phyloP scores from a whole-genome alignment of 2,797 vertebrate genomes.

The Oreortyx pictus region DNA sequence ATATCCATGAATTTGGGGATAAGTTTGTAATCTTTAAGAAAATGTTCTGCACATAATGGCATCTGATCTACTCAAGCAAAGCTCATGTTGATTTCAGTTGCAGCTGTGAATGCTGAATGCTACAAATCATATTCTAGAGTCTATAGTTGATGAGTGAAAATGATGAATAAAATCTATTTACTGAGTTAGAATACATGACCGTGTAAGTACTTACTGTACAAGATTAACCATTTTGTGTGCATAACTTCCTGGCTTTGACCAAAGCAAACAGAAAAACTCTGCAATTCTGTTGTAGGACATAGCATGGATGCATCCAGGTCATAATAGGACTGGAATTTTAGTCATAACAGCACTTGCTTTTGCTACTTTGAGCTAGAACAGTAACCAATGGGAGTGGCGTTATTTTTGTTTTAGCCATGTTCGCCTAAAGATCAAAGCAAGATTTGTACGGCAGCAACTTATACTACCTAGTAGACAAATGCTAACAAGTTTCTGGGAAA shows the following conservation, averaged over 20 bases:
- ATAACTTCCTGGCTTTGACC: neutral
- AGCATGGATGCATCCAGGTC: neutral
- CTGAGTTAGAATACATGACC: neutral
- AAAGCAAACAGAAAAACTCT: neutral
- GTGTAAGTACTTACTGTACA: neutral
- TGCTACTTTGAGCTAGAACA: neutral
- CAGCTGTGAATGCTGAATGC: neutral
- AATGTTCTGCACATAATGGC: neutral
- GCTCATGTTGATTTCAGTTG: neutral
- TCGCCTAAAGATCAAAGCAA: neutral
- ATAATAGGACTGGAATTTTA: neutral
- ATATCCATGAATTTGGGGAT: neutral
- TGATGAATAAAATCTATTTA: neutral
- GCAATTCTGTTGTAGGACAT: neutral
- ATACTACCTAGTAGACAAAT: neutral
- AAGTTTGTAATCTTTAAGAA: neutral
- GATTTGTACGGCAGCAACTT: neutral
- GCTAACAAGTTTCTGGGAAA: neutral
- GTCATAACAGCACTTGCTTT: neutral
- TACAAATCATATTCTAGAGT: neutral
- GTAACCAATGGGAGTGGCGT: neutral
- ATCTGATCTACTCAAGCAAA: neutral
- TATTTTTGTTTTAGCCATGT: neutral
- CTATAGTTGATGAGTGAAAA: neutral
- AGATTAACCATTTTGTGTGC: neutral